Evolutionary conservation across 2,888 invertebrate genomes (phyloP).

Genomic region (Matsumyia berberina): DNA sequence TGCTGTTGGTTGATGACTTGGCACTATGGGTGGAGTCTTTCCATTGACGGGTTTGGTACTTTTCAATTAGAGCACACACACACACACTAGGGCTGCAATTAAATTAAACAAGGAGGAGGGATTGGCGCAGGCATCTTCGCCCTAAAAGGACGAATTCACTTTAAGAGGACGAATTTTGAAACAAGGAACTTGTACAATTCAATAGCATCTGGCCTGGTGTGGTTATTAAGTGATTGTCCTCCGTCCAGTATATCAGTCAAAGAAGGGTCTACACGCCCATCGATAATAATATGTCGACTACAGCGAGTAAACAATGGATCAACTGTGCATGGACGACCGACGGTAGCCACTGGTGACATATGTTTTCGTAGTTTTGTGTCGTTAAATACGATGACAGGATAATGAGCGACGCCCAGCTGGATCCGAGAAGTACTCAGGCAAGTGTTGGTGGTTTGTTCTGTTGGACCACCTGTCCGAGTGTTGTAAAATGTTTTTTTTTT

Average conservation of each 20-base stretch:
- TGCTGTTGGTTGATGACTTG: not conserved
- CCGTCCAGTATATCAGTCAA: not conserved
- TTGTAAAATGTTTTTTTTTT: slow-evolving; percentile 2
- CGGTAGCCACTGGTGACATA: slow-evolving; percentile 15
- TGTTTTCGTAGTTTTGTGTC: slow-evolving; percentile 23
- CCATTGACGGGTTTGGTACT: slow-evolving; percentile 21
- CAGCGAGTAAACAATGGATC: not conserved
- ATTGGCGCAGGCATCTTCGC: no score
- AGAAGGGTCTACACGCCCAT: not conserved
- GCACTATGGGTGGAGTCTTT: not conserved
- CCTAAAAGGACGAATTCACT: not conserved
- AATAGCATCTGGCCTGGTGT: not conserved
- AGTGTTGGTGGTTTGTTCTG: slow-evolving; percentile 9
- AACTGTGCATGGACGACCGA: slow-evolving; percentile 1
- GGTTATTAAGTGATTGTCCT: slow-evolving; percentile 31
- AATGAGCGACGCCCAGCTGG: slow-evolving; percentile 16
- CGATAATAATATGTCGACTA: not conserved
- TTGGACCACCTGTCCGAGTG: slow-evolving; percentile 3
- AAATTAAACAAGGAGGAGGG: not conserved
- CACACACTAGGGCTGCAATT: slow-evolving; percentile 7
- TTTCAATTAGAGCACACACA: slow-evolving; percentile 15
- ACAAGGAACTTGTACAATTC: slow-evolving; percentile 7
- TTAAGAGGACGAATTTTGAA: not conserved
- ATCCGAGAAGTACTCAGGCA: not conserved
- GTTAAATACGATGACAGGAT: slow-evolving; percentile 17